These are phyloP conservation scores for Euthynnus affinis DNA, from an alignment of 2,797 vertebrate genomes.

Conservation along the genomic window DNA sequence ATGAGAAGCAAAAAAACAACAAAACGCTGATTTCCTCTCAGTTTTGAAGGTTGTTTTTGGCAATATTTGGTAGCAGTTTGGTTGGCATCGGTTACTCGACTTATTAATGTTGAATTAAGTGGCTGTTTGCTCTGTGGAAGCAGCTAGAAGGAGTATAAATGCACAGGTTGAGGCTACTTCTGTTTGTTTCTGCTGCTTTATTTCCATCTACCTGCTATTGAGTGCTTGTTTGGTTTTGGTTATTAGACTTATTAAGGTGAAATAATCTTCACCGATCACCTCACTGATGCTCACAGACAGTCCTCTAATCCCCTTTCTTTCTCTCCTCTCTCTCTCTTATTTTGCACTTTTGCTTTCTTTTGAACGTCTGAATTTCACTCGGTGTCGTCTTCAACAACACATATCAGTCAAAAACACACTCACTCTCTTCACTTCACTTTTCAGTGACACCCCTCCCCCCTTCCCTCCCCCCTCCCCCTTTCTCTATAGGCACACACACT, in stretches of 20 bases:
- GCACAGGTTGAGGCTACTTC: neutral
- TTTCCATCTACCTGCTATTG: neutral
- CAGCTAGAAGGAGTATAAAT: neutral
- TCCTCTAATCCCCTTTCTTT: neutral
- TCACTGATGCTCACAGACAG: neutral
- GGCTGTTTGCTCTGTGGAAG: neutral
- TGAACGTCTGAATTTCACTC: constrained; percentile 22
- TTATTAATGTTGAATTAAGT: neutral
- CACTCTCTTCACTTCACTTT: constrained; percentile 73
- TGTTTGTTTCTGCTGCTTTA: too few relatives aligned
- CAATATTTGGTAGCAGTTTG: neutral
- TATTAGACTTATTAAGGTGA: neutral
- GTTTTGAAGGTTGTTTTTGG: neutral
- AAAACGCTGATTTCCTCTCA: neutral
- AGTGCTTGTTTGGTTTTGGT: neutral
- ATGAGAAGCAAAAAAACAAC: neutral
- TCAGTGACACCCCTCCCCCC: constrained; percentile 64
- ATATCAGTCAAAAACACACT: constrained; percentile 69
- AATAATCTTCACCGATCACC: neutral
- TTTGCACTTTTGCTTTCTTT: neutral
- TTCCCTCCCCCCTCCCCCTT: too few relatives aligned
- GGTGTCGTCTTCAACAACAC: constrained; percentile 37
- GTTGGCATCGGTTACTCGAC: neutral
- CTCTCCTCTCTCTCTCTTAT: too few relatives aligned
- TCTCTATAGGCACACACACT: constrained; percentile 77